Evolutionary conservation across 2,888 invertebrate species (phyloP), one percentile per base, ranked within the genome.

Genomic region (Gastrophysa polygoni): DNA sequence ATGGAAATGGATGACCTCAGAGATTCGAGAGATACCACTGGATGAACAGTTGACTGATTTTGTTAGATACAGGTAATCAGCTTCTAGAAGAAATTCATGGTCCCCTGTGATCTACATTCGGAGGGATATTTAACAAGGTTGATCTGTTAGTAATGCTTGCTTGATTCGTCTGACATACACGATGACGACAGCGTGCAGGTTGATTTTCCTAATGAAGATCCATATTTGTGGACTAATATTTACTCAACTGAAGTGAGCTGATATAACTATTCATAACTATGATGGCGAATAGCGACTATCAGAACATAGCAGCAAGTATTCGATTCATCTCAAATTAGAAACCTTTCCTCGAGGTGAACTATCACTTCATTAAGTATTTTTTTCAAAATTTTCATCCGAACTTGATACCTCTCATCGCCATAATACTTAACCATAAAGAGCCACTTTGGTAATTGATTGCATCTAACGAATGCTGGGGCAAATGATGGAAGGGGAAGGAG

Each of bases 221-320:
- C 77, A 73, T 74, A 74, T 71, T 66, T 73, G 73, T 69, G 62
- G 72, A 69, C 78, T 69, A 80, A 80, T 80, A 79, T 80, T 80
- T 80, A 77, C 80, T 77, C 77, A 75, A 68, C 75, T 78, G 78
- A 79, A 80, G 80, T 79, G 79, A 78, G 79, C 80, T 78, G 77
- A 78, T 78, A 77, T 76, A 78, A 77, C 77, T 74, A 77, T 73
- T 61, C 61, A 56, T n/a, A n/a, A n/a, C 56, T 65, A 54, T 55
- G 73, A 48, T 62, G 67, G 61, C 65, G 61, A 62, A 68, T 68
- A 64, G 68, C 67, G 67, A 71, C 70, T 68, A 65, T 59, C 69
- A 74, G 76, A 76, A 46, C 11, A 24, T 11, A 49, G 24, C 16
- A 49, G 29, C 29, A 7, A 16, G 16, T 14, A 4, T 38, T 32